A percentile compares a stretch with the other conserved stretches of the same genome.
phyloP scores from a whole-genome alignment of 2,113 vertebrate genomes.

The Spermophilus dauricus region DNA sequence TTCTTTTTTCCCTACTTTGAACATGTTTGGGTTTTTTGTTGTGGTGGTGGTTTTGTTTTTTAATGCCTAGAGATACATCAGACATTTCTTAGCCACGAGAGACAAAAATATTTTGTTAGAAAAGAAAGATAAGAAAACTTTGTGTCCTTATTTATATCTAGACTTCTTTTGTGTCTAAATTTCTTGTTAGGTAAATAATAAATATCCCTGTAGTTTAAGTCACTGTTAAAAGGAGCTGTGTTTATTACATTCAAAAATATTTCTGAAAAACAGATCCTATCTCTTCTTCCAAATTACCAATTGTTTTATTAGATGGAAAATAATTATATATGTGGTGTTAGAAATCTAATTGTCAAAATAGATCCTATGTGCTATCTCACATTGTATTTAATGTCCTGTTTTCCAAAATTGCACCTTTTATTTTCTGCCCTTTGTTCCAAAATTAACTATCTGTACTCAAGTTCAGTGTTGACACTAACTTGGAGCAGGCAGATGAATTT shows the following conservation, averaged over 20 bases:
- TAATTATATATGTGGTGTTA: neutral
- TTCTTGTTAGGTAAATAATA: neutral
- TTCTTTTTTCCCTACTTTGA: neutral
- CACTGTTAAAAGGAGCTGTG: neutral
- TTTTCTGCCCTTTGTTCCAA: neutral
- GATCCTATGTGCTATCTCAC: neutral
- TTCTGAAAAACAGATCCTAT: neutral
- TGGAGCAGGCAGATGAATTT: neutral
- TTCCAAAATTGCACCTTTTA: neutral
- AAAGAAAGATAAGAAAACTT: neutral
- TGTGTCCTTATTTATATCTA: neutral
- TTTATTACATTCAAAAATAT: neutral
- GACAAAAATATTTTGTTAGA: neutral
- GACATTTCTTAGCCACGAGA: neutral
- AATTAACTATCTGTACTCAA: neutral
- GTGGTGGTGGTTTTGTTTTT: neutral
- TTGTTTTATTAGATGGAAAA: constrained; percentile 18
- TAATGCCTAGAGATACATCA: neutral
- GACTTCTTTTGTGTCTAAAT: neutral
- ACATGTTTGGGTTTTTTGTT: neutral
- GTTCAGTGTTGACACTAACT: neutral
- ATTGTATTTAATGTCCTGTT: neutral
- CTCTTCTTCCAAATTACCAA: neutral
- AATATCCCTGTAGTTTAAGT: neutral
- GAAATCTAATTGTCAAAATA: neutral